These are phyloP conservation scores for Erebia epiphron DNA, from an alignment of 2,888 invertebrate species.

Conservation along the genomic window DNA sequence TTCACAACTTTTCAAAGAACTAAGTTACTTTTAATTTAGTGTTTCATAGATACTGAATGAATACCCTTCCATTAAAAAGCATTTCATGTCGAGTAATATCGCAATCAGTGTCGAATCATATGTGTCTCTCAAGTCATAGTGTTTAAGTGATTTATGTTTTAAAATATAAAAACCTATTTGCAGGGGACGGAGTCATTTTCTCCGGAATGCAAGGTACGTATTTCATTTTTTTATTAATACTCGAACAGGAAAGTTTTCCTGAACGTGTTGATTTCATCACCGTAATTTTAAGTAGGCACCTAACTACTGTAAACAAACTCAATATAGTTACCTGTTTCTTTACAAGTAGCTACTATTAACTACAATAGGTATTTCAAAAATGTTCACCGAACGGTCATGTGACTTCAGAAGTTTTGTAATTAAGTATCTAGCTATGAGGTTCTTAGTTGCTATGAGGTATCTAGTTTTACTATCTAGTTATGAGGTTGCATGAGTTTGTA, in stretches of 20 bases:
- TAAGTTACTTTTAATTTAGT: conserved; percentile 5
- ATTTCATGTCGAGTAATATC: neutral
- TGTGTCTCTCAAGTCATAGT: conserved; percentile 17
- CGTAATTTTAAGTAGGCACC: too few relatives aligned
- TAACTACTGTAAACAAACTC: neutral
- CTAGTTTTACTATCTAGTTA: neutral
- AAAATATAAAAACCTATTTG: conserved; percentile 56
- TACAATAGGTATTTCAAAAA: too few relatives aligned
- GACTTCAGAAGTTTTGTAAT: conserved; percentile 1
- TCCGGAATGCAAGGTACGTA: conserved; percentile 84
- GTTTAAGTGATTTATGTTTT: conserved; percentile 30
- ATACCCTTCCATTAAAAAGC: neutral
- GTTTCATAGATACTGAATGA: neutral
- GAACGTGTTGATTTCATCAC: neutral
- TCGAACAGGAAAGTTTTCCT: neutral
- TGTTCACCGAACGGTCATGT: neutral
- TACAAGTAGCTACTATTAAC: too few relatives aligned
- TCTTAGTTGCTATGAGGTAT: too few relatives aligned
- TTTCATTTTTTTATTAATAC: neutral
- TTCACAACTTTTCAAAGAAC: conserved; percentile 4
- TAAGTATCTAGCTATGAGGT: too few relatives aligned
- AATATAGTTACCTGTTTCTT: neutral
- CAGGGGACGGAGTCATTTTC: conserved; percentile 85
- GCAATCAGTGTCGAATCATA: neutral
- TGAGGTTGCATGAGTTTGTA: too few relatives aligned